These are phyloP conservation scores for Cordilura impudica DNA, from an alignment of 2,888 invertebrate species.

Conservation along the genomic window DNA sequence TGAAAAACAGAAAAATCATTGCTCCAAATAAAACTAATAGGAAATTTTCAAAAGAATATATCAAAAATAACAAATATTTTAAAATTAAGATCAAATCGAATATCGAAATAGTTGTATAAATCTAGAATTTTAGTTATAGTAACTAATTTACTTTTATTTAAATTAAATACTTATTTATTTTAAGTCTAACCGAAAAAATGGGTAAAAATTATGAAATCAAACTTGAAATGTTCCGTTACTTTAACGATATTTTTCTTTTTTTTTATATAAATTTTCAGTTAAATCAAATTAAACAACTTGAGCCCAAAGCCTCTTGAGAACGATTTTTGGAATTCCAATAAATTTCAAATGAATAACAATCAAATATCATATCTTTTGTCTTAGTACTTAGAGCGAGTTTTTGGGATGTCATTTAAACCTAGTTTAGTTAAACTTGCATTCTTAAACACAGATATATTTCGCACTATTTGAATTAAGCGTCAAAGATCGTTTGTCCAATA, in stretches of 20 bases:
- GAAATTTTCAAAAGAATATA: not conserved
- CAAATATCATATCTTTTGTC: too few relatives aligned
- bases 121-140: slow-evolving; percentile 4
- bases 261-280: too few relatives aligned
- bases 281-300: too few relatives aligned
- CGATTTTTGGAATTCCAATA: too few relatives aligned
- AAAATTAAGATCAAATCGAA: slow-evolving; percentile 24
- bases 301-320: too few relatives aligned
- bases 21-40: not conserved
- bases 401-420: too few relatives aligned
- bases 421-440: too few relatives aligned
- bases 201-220: not conserved
- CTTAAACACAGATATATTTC: too few relatives aligned
- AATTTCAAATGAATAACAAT: too few relatives aligned
- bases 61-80: not conserved
- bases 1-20: not conserved
- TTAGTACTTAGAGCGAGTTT: too few relatives aligned
- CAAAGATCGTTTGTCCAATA: too few relatives aligned
- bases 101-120: slow-evolving; percentile 50
- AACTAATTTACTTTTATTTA: slow-evolving; percentile 5
- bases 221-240: not conserved
- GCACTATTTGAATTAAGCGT: too few relatives aligned
- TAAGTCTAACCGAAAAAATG: not conserved
- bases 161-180: slow-evolving; percentile 32
- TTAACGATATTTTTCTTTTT: not conserved